Conservation (phyloP, 2,797 vertebrate species). For the Enteromius trimaculatus region DNA sequence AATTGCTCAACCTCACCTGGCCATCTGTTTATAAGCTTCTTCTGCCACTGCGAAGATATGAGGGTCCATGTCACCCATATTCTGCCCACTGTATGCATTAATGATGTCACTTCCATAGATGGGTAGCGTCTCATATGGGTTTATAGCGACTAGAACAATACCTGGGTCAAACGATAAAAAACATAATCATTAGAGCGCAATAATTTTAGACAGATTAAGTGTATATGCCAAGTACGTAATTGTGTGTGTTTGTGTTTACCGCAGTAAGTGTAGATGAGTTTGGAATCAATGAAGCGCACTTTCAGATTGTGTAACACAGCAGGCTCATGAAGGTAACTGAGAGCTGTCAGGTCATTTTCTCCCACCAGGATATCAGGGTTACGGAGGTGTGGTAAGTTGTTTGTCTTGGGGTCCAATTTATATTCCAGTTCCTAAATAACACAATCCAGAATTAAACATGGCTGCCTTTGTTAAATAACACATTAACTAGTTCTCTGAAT, state of each 20-base stretch:
- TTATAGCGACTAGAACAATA: conserved; percentile 98
- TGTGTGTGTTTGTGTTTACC: conserved; percentile 74
- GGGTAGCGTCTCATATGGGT: conserved; percentile 94
- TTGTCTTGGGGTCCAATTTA: conserved; percentile 87
- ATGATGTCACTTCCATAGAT: conserved; percentile 98
- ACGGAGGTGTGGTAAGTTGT: conserved; percentile 91
- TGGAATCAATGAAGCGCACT: conserved; percentile 97
- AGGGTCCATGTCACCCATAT: conserved; percentile 99
- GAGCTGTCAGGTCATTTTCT: conserved; percentile 97
- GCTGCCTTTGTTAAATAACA: neutral
- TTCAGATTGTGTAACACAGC: conserved; percentile 96
- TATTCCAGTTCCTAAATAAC: conserved; percentile 85
- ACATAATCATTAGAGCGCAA: neutral
- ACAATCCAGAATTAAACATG: neutral
- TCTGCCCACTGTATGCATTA: conserved; percentile 97
- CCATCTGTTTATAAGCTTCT: conserved; percentile 99
- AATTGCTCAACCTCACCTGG: conserved; percentile 83
- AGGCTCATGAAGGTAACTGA: conserved; percentile 98
- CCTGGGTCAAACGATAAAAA: conserved; percentile 71
- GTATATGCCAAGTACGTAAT: neutral
- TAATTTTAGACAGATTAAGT: neutral
- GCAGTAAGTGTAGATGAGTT: conserved; percentile 98
- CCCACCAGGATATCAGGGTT: conserved; percentile 99
- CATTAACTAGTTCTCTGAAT: neutral
- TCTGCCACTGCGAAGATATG: conserved; percentile 99